These are phyloP conservation scores for Cryptophagus acutangulus DNA, from an alignment of 2,888 invertebrate species.

Conservation along the genomic window DNA sequence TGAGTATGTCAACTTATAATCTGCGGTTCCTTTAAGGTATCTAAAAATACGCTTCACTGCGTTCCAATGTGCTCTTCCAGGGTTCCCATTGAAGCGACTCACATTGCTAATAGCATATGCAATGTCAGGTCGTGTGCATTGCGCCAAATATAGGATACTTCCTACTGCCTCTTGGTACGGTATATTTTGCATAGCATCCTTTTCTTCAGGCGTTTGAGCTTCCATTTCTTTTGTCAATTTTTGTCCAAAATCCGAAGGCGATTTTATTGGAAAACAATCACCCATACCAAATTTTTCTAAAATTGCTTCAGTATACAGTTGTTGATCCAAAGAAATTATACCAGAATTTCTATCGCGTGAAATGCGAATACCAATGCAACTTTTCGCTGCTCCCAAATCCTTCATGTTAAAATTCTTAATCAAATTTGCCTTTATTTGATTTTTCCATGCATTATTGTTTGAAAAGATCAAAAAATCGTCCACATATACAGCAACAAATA, in stretches of 20 bases:
- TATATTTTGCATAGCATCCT: neutral
- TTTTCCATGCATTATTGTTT: neutral
- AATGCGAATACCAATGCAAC: constrained; percentile 13
- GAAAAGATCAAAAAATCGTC: constrained; percentile 8
- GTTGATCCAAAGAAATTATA: constrained; percentile 11
- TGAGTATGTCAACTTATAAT: neutral
- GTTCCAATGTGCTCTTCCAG: constrained; percentile 8
- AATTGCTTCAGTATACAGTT: constrained; percentile 8
- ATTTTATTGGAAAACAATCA: constrained; percentile 4
- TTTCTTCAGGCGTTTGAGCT: neutral
- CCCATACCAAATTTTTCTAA: constrained; percentile 6
- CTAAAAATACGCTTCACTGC: constrained; percentile 11
- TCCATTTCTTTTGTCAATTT: constrained; percentile 9
- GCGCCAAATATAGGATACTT: constrained; percentile 9
- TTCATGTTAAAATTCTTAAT: constrained; percentile 12
- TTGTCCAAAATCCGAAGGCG: constrained; percentile 3
- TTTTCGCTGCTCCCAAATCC: constrained; percentile 10
- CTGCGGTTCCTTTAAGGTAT: constrained; percentile 8
- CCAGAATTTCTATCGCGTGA: constrained; percentile 9
- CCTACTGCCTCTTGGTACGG: constrained; percentile 16
- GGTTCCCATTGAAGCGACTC: constrained; percentile 11
- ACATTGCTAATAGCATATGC: constrained; percentile 7
- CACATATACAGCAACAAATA: neutral
- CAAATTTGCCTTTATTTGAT: neutral
- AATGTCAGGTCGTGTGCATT: constrained; percentile 13